Evolutionary conservation across 2,797 vertebrate species (phyloP).

Genomic region (Ctenosaura bakeri): DNA sequence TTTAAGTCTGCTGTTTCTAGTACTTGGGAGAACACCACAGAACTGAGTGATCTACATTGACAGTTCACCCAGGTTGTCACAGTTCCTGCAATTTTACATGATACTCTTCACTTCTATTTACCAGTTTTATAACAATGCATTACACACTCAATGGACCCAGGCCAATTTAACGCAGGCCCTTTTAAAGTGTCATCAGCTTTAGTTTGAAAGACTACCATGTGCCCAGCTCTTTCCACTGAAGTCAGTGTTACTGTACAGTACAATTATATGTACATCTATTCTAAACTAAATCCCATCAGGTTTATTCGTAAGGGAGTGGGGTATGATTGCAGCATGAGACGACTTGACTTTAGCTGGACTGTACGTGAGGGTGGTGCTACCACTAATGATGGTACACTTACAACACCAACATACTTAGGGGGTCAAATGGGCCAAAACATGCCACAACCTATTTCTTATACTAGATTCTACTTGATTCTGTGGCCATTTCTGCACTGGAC

Average conservation of each 20-base stretch:
- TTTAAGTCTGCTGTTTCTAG: not conserved
- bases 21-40: not conserved
- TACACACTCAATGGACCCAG: not conserved
- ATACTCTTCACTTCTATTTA: not conserved
- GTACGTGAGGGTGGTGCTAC: not conserved
- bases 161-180: not conserved
- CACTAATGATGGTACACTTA: no score
- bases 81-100: conserved; percentile 6
- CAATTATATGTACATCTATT: not conserved
- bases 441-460: no score
- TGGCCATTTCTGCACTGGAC: no score
- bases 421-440: no score
- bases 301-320: not conserved
- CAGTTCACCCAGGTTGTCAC: not conserved
- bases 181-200: not conserved
- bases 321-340: not conserved
- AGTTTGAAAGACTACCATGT: not conserved
- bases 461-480: no score
- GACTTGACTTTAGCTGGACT: not conserved
- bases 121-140: not conserved
- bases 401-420: no score
- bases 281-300: not conserved
- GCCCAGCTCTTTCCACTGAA: not conserved
- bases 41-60: not conserved
- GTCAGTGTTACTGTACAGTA: not conserved